phyloP scores from a whole-genome alignment of 2,113 vertebrate genomes.

The Seriola dumerili region DNA sequence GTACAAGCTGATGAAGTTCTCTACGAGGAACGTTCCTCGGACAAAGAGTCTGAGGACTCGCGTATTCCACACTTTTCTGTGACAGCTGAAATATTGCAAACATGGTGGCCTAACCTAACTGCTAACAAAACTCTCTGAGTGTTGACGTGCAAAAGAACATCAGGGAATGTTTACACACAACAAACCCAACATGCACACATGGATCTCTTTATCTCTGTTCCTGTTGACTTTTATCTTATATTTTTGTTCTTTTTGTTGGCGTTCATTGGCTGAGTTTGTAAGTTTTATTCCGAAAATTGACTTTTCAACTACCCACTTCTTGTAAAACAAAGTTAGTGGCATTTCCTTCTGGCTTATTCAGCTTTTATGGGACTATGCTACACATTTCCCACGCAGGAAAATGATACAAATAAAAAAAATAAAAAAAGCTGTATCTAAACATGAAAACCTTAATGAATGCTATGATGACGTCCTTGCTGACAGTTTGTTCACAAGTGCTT shows the following conservation, averaged over 20 bases:
- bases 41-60: conserved; percentile 74
- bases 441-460: not conserved
- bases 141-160: not conserved
- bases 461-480: not conserved
- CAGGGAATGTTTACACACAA: not conserved
- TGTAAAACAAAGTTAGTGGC: not conserved
- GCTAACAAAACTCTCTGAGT: not conserved
- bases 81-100: conserved; percentile 26
- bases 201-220: not conserved
- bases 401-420: too few relatives aligned
- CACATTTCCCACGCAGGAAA: too few relatives aligned
- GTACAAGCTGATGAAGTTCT: conserved; percentile 72
- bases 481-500: conserved; percentile 53
- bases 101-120: conserved; percentile 1
- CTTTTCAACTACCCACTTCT: not conserved
- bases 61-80: conserved; percentile 84
- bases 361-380: not conserved
- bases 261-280: not conserved
- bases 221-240: not conserved
- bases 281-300: not conserved
- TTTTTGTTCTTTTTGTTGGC: not conserved
- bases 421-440: not conserved
- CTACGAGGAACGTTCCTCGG: conserved; percentile 60
- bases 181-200: not conserved
- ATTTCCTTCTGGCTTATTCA: not conserved